A percentile compares a stretch with the other conserved stretches of the same genome.
phyloP scores from a whole-genome alignment of 2,797 vertebrate species.

The Dryobates pubescens region DNA sequence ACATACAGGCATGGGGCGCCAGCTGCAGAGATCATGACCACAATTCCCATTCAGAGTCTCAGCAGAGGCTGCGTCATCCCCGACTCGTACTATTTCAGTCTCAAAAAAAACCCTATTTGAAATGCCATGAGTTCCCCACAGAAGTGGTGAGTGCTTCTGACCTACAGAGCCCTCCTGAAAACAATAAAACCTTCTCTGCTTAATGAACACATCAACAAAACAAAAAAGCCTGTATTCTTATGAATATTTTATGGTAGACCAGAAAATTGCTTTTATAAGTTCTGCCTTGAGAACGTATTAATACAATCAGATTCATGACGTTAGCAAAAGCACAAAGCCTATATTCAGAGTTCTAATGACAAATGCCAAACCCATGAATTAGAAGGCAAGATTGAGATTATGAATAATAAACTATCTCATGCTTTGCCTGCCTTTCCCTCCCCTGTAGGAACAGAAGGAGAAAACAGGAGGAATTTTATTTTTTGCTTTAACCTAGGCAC shows the following conservation, averaged over 20 bases:
- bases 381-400: conserved; percentile 8
- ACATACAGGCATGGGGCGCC: background rate
- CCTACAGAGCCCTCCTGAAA: conserved; percentile 52
- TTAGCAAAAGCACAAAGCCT: conserved; percentile 74
- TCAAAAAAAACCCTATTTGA: conserved; percentile 42
- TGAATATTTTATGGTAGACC: conserved; percentile 33
- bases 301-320: conserved; percentile 72
- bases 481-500: background rate
- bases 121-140: conserved; percentile 46
- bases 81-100: conserved; percentile 57
- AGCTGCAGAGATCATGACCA: conserved; percentile 27
- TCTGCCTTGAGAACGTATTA: conserved; percentile 58
- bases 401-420: conserved; percentile 44
- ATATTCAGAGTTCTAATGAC: conserved; percentile 69
- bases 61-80: conserved; percentile 60
- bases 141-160: conserved; percentile 64
- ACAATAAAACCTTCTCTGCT: conserved; percentile 70
- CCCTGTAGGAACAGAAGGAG: background rate
- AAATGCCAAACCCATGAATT: conserved; percentile 45
- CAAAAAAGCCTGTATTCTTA: conserved; percentile 68
- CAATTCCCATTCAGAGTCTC: conserved; percentile 43
- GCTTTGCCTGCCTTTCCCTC: background rate
- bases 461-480: background rate
- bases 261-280: conserved; percentile 54
- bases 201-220: conserved; percentile 51